These are phyloP conservation scores for Centropus bengalensis DNA, from an alignment of 2,113 vertebrate species.

Conservation along the genomic window DNA sequence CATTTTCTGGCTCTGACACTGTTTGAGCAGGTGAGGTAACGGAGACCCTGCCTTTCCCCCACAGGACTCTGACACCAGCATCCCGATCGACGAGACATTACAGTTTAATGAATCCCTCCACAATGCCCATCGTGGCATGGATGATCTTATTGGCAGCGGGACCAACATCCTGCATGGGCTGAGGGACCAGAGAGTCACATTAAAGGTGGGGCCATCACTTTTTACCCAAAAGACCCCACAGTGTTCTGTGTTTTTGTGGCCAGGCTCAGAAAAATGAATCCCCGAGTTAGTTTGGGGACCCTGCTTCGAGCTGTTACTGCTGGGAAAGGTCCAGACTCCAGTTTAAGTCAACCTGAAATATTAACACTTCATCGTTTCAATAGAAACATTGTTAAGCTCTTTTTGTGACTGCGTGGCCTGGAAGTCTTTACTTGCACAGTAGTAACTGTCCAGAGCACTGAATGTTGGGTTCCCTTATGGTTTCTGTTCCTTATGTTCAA, in stretches of 20 bases:
- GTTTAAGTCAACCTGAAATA: not conserved
- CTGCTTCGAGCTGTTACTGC: not conserved
- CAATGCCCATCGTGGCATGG: slow-evolving; percentile 92
- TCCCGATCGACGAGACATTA: slow-evolving; percentile 95
- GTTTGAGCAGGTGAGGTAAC: slow-evolving; percentile 48
- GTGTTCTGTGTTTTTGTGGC: not conserved
- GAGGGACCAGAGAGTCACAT: slow-evolving; percentile 90
- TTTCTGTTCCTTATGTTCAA: not conserved
- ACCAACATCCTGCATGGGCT: slow-evolving; percentile 90
- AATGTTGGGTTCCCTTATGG: not conserved
- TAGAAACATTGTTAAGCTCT: not conserved
- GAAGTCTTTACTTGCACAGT: not conserved
- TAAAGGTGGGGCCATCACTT: slow-evolving; percentile 86
- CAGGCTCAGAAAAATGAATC: not conserved
- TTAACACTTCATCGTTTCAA: not conserved
- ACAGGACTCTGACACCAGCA: slow-evolving; percentile 95
- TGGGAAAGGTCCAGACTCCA: not conserved
- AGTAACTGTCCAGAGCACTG: not conserved
- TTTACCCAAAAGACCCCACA: not conserved
- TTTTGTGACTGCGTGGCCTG: not conserved
- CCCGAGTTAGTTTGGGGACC: not conserved
- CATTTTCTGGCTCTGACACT: not conserved
- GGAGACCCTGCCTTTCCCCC: slow-evolving; percentile 67
- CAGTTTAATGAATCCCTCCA: slow-evolving; percentile 91
- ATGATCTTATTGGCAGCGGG: slow-evolving; percentile 94